Conservation (phyloP, 2,113 vertebrate species). For the Atractosteus spatula region DNA sequence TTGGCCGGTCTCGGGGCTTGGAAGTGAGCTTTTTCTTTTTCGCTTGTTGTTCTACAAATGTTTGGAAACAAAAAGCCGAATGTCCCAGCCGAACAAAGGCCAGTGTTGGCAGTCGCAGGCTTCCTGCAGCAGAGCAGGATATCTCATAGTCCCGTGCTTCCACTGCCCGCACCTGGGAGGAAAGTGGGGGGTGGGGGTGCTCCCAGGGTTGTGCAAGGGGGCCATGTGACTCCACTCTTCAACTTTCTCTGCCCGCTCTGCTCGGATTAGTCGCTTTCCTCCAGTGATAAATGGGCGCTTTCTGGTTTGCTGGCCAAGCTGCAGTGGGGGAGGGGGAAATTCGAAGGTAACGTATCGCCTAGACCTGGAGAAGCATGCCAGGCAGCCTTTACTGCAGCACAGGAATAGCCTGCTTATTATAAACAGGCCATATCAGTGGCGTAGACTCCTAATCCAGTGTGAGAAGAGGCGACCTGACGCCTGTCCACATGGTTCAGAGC, state of each 20-base stretch:
- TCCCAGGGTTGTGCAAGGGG: neutral
- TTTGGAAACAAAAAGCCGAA: neutral
- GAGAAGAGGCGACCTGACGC: too few species aligned
- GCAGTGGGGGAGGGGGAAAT: neutral
- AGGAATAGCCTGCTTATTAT: too few species aligned
- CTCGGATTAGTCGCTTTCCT: neutral
- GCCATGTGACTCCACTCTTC: neutral
- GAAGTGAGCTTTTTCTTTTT: conserved; percentile 10
- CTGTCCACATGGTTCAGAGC: too few species aligned
- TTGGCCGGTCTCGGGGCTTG: neutral
- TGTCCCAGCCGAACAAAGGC: conserved; percentile 23
- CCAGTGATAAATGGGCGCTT: conserved; percentile 11
- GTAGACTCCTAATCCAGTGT: too few species aligned
- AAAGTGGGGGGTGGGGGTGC: neutral
- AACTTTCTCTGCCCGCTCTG: neutral
- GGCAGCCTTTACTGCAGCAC: neutral
- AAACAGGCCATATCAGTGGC: too few species aligned
- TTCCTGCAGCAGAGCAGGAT: neutral
- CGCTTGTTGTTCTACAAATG: neutral
- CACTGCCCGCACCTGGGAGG: conserved; percentile 15
- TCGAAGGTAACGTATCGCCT: neutral
- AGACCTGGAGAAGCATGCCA: neutral
- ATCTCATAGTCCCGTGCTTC: conserved; percentile 12
- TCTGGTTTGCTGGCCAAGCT: neutral
- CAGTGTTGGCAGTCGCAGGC: conserved; percentile 1